Base-by-base conservation (phyloP, 2,113 vertebrate genomes). In the Pitta sordida region DNA sequence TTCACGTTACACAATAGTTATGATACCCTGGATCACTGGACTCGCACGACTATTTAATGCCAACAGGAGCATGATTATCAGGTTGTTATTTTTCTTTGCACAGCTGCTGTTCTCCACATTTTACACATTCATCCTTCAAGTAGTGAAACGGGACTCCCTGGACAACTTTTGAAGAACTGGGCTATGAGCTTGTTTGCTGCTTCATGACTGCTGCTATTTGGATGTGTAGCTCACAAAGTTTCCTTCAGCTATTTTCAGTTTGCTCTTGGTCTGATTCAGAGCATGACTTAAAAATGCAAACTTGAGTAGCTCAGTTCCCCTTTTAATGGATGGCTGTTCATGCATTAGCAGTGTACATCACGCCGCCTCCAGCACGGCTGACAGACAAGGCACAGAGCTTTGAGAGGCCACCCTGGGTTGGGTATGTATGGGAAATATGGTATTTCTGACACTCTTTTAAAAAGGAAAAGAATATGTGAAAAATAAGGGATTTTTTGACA, bases 31-130 rank as follows among this genome's bases (percentile, higher is more conserved):
- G 83, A 76, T 64, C 81, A 84, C 93, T 75, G 91, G 94, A 93
- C 91, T 80, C 87, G 94, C 89, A 70, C 44, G 19, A 92, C 93
- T 86, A 73, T 90, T 94, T 95, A 88, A 92, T 77, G 84, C 78
- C 89, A 94, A 95, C 91, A 93, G 69, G 85, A 97, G 89, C 73
- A 79, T 94, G 96, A 93, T 96, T 93, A 96, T 36, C 77, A 86
- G 62, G 85, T 95, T 83, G 88, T 92, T 96, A 88, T 96, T 95
- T 95, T 88, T 75, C 94, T 94, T 95, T 91, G 91, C 88, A 95
- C 96, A 97, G 92, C 94, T 96, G 96, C 86, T 92, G 82, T 70
- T 93, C 88, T 62, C 75, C 55, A 43, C 16, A 10, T 90, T 95
- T 96, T 90, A 93, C 75, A 88, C 1, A 6, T 82, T 93, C 82